Conservation (phyloP, 2,888 invertebrate species). For the Pristionchus japonicus region DNA sequence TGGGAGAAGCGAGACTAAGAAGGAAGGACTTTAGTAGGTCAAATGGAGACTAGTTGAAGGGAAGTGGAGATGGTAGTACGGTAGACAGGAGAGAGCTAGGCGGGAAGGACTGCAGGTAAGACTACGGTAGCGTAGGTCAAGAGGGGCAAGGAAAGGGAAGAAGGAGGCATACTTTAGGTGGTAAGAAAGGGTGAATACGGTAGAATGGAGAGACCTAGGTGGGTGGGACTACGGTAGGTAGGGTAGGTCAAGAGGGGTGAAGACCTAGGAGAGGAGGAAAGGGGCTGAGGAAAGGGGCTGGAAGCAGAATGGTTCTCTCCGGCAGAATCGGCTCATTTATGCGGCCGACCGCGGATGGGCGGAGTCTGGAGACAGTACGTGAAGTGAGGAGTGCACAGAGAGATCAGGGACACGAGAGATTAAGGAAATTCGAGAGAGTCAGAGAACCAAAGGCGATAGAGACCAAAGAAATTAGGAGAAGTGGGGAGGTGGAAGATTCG, state of each 20-base stretch:
- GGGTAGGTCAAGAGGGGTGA: neutral
- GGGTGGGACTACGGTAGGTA: neutral
- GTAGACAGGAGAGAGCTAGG: too few relatives aligned
- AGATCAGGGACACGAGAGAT: neutral
- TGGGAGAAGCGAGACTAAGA: too few relatives aligned
- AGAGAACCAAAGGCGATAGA: neutral
- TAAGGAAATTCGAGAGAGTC: neutral
- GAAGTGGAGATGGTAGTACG: too few relatives aligned
- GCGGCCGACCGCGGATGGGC: neutral
- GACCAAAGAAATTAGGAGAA: too few relatives aligned
- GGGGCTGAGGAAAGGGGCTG: neutral
- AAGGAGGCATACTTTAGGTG: neutral
- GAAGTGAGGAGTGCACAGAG: slow-evolving; percentile 24
- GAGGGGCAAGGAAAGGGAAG: neutral
- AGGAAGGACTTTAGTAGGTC: neutral
- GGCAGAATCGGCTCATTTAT: neutral
- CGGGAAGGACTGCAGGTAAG: slow-evolving; percentile 43
- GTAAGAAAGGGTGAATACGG: neutral
- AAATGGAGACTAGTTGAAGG: too few relatives aligned
- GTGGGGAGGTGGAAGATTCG: too few relatives aligned
- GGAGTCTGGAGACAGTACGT: neutral
- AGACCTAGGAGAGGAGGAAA: neutral
- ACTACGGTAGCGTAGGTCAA: too few relatives aligned
- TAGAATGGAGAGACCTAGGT: neutral
- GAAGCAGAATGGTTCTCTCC: neutral